Evolutionary conservation across 2,797 vertebrate species (phyloP).

Genomic region (Malacoraja senta): DNA sequence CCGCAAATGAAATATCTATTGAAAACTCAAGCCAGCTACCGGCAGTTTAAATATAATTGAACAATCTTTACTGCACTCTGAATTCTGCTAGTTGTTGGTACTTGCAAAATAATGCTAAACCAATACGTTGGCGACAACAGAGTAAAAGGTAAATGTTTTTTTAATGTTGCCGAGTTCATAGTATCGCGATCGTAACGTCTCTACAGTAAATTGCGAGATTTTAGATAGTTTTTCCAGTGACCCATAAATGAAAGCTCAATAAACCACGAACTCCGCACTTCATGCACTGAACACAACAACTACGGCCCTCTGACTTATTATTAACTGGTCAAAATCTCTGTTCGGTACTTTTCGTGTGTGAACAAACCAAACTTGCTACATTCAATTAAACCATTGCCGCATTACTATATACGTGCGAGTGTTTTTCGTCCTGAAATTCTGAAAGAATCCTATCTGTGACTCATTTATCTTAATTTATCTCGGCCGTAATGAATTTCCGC

Average conservation of each 20-base stretch:
- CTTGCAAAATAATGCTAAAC: background rate
- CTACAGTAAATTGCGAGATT: background rate
- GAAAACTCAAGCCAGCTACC: background rate
- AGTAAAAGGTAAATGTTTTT: background rate
- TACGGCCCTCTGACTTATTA: background rate
- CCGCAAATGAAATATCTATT: background rate
- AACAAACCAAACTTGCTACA: background rate
- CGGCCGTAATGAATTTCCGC: background rate
- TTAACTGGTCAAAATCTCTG: background rate
- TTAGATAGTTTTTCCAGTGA: slow-evolving; percentile 13
- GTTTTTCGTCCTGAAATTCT: slow-evolving; percentile 24
- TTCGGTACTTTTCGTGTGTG: background rate
- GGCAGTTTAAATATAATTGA: background rate
- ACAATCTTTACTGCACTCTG: background rate
- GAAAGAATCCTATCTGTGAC: background rate
- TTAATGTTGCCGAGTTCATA: background rate
- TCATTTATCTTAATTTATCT: background rate
- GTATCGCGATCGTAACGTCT: background rate
- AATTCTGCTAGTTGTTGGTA: background rate
- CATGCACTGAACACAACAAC: background rate
- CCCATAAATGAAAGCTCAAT: background rate
- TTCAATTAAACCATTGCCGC: background rate
- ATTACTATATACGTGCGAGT: background rate
- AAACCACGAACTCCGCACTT: background rate
- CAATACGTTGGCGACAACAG: background rate